A percentile compares a stretch with the other conserved stretches of the same genome.
Conservation (phyloP, 1,140 invertebrate genomes). For the Dendroctonus ponderosae region DNA sequence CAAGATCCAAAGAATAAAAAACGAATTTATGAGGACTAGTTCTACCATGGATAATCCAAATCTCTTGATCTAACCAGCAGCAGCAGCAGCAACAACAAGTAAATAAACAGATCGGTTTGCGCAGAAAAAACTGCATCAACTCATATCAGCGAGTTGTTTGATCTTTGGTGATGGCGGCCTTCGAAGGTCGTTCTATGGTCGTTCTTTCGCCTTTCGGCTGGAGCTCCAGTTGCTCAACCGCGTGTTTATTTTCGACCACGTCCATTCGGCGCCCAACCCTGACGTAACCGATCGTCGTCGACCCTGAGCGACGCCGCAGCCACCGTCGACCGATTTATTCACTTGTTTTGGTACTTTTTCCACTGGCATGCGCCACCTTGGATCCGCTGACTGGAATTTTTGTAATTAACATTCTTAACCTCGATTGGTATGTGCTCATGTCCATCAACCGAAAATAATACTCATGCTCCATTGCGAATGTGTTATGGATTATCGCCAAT, state of each 20-base stretch:
- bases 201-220: conserved; percentile 25
- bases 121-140: no score
- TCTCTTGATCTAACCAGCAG: no score
- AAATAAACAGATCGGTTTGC: no score
- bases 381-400: conserved; percentile 18
- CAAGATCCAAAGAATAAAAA: no score
- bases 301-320: conserved; percentile 17
- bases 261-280: conserved; percentile 1
- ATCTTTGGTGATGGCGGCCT: conserved; percentile 14
- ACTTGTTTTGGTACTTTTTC: conserved; percentile 28
- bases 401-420: conserved; percentile 29
- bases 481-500: neutral
- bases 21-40: no score
- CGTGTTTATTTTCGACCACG: conserved; percentile 13
- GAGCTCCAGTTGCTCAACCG: conserved; percentile 4
- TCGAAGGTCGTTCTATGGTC: conserved; percentile 27
- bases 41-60: no score
- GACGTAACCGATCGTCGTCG: conserved; percentile 21
- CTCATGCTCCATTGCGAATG: no score
- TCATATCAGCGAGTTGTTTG: conserved; percentile 1
- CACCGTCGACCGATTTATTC: conserved; percentile 11
- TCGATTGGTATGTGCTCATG: conserved; percentile 5
- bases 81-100: no score
- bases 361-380: conserved; percentile 22
- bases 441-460: neutral